phyloP scores from a whole-genome alignment of 2,888 invertebrate species.

The Oligia latruncula region DNA sequence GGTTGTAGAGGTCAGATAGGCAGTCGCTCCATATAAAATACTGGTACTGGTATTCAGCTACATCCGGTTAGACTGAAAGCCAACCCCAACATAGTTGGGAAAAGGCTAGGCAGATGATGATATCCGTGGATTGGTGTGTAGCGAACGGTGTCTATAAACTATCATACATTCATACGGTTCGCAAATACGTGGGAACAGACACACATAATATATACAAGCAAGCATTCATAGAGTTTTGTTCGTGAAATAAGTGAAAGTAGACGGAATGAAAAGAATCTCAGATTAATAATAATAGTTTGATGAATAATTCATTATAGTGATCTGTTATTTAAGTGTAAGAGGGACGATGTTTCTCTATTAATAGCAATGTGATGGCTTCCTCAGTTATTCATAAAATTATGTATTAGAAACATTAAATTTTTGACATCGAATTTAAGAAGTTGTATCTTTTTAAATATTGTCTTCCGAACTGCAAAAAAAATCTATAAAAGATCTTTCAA shows the following conservation, averaged over 20 bases:
- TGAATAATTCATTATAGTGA: slow-evolving; percentile 56
- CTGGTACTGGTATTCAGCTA: too few species aligned
- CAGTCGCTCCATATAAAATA: too few species aligned
- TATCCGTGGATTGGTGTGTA: neutral
- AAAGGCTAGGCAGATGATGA: neutral
- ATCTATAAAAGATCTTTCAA: neutral
- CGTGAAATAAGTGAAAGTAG: slow-evolving; percentile 57
- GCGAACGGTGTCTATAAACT: slow-evolving; percentile 9
- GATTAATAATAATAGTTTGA: slow-evolving; percentile 35
- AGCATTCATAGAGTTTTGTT: slow-evolving; percentile 41
- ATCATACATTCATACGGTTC: slow-evolving; percentile 13
- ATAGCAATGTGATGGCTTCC: slow-evolving; percentile 4
- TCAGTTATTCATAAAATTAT: neutral
- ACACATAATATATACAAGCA: slow-evolving; percentile 12
- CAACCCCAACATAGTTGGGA: too few species aligned
- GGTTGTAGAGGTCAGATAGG: too few species aligned
- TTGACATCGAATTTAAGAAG: too few species aligned
- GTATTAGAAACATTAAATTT: neutral
- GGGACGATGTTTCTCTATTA: slow-evolving; percentile 18
- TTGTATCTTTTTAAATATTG: neutral
- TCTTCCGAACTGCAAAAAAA: too few species aligned
- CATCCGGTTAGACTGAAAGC: too few species aligned
- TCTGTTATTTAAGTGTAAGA: slow-evolving; percentile 20
- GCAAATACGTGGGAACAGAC: slow-evolving; percentile 55
- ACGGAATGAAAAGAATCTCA: slow-evolving; percentile 51